These are phyloP conservation scores for Celastrina argiolus DNA, from an alignment of 2,888 invertebrate genomes.

Conservation along the genomic window DNA sequence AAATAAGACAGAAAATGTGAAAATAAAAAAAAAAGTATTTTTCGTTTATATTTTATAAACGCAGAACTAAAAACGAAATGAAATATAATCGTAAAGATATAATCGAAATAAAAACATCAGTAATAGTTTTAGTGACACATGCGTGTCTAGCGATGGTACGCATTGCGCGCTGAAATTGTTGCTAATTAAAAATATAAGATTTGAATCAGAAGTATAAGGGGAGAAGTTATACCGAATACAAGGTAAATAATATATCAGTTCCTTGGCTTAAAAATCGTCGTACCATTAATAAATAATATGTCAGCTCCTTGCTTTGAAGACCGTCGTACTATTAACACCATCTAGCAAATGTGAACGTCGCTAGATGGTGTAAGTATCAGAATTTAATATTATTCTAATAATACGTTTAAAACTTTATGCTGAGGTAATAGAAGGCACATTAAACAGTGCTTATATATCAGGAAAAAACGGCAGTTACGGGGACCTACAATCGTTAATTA, in stretches of 20 bases:
- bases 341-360: no score
- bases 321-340: no score
- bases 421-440: not conserved
- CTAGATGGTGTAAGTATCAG: not conserved
- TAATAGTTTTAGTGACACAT: conserved; percentile 37
- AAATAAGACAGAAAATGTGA: no score
- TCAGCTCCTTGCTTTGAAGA: no score
- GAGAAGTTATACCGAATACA: not conserved
- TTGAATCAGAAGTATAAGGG: not conserved
- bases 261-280: no score
- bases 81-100: not conserved
- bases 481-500: not conserved
- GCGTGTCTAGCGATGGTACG: conserved; percentile 39
- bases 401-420: not conserved
- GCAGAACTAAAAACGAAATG: not conserved
- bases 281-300: no score
- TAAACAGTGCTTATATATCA: not conserved
- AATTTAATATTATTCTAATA: no score
- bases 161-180: conserved; percentile 39
- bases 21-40: not conserved
- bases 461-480: not conserved
- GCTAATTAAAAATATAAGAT: conserved; percentile 7
- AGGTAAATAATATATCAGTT: not conserved
- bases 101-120: conserved; percentile 26
- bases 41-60: not conserved